Evolutionary conservation across 1,140 invertebrate genomes (phyloP).

Genomic region (Sycophaga agraensis): DNA sequence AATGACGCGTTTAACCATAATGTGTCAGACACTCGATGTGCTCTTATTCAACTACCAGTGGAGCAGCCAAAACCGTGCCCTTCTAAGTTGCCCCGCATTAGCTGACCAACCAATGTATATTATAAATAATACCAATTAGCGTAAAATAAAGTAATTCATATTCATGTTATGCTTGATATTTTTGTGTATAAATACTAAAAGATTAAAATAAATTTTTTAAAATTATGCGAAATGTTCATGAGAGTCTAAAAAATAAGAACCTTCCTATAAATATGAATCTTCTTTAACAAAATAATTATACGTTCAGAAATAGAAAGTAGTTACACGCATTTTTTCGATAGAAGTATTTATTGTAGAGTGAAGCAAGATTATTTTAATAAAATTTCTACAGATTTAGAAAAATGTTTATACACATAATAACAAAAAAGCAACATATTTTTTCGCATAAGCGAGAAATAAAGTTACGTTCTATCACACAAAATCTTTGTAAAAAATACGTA

Average conservation of each 20-base stretch:
- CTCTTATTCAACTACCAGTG: background rate
- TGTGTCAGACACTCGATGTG: background rate
- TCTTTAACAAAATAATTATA: too few relatives aligned
- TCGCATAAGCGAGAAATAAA: too few relatives aligned
- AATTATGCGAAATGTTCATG: background rate
- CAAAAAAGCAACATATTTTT: too few relatives aligned
- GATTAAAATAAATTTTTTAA: constrained; percentile 20
- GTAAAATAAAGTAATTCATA: constrained; percentile 12
- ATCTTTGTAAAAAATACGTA: too few relatives aligned
- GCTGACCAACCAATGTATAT: constrained; percentile 17
- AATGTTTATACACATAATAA: too few relatives aligned
- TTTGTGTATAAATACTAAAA: constrained; percentile 21
- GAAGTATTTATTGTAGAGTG: too few relatives aligned
- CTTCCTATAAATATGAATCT: too few relatives aligned
- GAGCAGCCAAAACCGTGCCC: background rate
- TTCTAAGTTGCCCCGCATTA: background rate
- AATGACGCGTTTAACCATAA: background rate
- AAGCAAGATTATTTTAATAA: too few relatives aligned
- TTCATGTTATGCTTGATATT: constrained; percentile 20
- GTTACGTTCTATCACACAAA: too few relatives aligned
- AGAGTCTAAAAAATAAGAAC: background rate
- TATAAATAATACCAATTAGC: background rate
- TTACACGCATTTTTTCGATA: too few relatives aligned
- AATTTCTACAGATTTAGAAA: too few relatives aligned
- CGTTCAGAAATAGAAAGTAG: too few relatives aligned